phyloP scores from a whole-genome alignment of 1,140 invertebrate species.

The Camponotus pennsylvanicus region DNA sequence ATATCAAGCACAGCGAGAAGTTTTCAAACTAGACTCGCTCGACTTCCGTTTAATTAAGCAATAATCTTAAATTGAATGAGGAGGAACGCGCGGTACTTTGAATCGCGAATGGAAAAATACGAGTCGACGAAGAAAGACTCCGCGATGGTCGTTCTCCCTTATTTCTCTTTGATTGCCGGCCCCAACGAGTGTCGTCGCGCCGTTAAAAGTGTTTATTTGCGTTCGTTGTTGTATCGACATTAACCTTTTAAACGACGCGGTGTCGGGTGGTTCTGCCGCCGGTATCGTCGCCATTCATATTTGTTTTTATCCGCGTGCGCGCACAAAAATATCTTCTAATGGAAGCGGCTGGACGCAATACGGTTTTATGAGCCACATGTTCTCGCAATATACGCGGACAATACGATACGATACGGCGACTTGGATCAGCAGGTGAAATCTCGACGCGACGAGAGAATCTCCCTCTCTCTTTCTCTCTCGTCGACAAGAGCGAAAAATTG shows the following conservation, averaged over 20 bases:
- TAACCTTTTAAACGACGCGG: slow-evolving; percentile 62
- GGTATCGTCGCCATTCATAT: slow-evolving; percentile 57
- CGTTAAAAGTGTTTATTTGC: slow-evolving; percentile 55
- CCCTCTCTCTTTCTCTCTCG: neutral
- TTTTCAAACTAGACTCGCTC: neutral
- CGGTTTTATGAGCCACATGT: slow-evolving; percentile 59
- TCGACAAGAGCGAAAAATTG: slow-evolving; percentile 23
- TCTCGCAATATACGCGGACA: slow-evolving; percentile 49
- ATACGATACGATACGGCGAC: slow-evolving; percentile 37
- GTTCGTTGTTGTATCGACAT: slow-evolving; percentile 51
- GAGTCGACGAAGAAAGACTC: neutral
- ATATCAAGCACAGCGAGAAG: neutral
- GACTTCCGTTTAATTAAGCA: neutral
- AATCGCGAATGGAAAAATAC: neutral
- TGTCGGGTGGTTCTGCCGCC: slow-evolving; percentile 28
- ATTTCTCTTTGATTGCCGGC: neutral
- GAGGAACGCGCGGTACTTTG: neutral
- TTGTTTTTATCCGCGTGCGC: slow-evolving; percentile 59
- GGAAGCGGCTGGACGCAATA: slow-evolving; percentile 52
- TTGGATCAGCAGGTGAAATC: slow-evolving; percentile 55
- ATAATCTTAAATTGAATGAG: neutral
- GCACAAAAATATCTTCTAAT: slow-evolving; percentile 57
- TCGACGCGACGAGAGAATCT: slow-evolving; percentile 3
- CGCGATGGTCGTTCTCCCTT: neutral
- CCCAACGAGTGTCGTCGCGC: slow-evolving; percentile 19